Evolutionary conservation across 2,797 vertebrate species (phyloP).

Genomic region (Aeoliscus strigatus): DNA sequence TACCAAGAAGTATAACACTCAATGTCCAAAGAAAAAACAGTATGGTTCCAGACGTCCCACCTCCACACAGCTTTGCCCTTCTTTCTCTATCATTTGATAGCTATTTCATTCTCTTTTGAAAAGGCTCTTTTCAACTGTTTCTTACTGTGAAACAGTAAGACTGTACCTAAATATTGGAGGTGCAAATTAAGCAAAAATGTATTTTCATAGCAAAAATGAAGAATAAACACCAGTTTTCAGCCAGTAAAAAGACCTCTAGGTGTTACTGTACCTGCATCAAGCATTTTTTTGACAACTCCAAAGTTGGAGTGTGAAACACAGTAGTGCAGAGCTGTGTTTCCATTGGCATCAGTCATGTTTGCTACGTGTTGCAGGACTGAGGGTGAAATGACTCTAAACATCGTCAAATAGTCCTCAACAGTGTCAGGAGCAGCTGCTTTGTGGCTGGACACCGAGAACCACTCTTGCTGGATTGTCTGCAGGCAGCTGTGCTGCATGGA

Average conservation of each 20-base stretch:
- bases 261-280: conserved; percentile 81
- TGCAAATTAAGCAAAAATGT: no score
- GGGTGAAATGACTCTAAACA: conserved; percentile 80
- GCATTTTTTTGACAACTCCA: conserved; percentile 85
- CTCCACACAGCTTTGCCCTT: no score
- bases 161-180: no score
- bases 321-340: conserved; percentile 97
- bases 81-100: no score
- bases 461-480: conserved; percentile 89
- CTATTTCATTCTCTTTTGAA: no score
- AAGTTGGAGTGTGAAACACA: conserved; percentile 98
- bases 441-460: conserved; percentile 95
- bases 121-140: no score
- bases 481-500: conserved; percentile 83
- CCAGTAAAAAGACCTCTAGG: background rate
- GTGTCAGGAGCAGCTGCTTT: conserved; percentile 81
- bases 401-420: conserved; percentile 82
- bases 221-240: no score
- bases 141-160: no score
- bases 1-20: fast-evolving
- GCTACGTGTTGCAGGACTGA: conserved; percentile 82
- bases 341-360: conserved; percentile 93
- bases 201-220: no score
- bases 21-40: background rate
- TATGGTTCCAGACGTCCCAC: no score